Conservation (phyloP, 2,888 invertebrate genomes). For the Dioctria linearis region DNA sequence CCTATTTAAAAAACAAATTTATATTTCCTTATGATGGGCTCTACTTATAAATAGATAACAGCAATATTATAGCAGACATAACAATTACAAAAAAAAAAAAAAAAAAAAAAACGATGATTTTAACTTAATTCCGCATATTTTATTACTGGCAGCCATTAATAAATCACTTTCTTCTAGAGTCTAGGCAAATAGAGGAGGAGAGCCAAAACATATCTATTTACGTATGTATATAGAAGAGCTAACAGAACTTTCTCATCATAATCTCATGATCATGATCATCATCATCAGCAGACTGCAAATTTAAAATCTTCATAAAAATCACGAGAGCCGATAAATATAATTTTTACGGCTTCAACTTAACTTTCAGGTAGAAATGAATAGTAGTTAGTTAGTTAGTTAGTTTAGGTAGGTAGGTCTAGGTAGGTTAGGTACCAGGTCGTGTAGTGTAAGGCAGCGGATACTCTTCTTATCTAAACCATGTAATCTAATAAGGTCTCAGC, state of each 20-base stretch:
- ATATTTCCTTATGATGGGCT: slow-evolving; percentile 11
- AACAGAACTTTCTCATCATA: slow-evolving; percentile 23
- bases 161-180: slow-evolving; percentile 15
- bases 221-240: background rate
- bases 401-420: no score
- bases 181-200: background rate
- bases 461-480: background rate
- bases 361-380: no score
- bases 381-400: no score
- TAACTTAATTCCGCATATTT: slow-evolving; percentile 44
- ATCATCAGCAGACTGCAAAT: background rate
- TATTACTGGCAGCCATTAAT: slow-evolving; percentile 9
- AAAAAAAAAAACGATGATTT: background rate
- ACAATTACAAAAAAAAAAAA: slow-evolving; percentile 1
- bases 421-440: no score
- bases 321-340: slow-evolving; percentile 26
- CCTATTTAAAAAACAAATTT: background rate
- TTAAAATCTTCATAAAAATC: slow-evolving; percentile 26
- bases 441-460: no score
- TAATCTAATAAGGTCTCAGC: slow-evolving; percentile 26
- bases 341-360: slow-evolving; percentile 3
- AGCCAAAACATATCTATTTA: no score
- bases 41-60: slow-evolving; percentile 17
- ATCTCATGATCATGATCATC: background rate
- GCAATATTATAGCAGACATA: background rate